Conservation (phyloP, 2,797 vertebrate species). For the Hyperoplus immaculatus region DNA sequence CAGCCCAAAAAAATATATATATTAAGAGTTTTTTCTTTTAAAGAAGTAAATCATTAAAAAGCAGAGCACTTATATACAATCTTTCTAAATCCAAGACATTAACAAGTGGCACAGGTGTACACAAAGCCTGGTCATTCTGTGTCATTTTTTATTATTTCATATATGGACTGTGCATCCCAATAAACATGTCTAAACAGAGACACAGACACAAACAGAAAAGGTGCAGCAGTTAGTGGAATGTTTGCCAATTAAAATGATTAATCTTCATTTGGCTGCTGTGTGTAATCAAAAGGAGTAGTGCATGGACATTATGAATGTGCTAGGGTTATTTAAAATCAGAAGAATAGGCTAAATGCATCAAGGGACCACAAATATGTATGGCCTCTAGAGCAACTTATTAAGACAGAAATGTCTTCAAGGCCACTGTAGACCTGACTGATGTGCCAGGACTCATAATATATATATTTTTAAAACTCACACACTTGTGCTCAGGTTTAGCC, state of each 20-base stretch:
- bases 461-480: no score
- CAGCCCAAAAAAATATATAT: neutral
- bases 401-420: neutral
- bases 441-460: no score
- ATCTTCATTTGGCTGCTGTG: neutral
- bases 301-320: neutral
- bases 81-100: no score
- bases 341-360: neutral
- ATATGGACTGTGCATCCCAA: neutral
- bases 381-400: neutral
- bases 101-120: neutral
- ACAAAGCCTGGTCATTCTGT: neutral
- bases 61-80: neutral
- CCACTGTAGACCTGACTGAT: neutral
- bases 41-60: neutral
- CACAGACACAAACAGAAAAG: neutral
- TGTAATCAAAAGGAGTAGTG: neutral
- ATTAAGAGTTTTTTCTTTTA: no score
- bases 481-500: constrained; percentile 14
- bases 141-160: neutral
- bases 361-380: neutral
- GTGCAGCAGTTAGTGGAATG: neutral
- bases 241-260: neutral
- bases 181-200: neutral
- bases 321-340: neutral